Percentiles rank a stretch among this genome's conserved stretches.
Evolutionary conservation across 2,797 vertebrate genomes (phyloP).

Genomic region (Sebastes steindachneri): DNA sequence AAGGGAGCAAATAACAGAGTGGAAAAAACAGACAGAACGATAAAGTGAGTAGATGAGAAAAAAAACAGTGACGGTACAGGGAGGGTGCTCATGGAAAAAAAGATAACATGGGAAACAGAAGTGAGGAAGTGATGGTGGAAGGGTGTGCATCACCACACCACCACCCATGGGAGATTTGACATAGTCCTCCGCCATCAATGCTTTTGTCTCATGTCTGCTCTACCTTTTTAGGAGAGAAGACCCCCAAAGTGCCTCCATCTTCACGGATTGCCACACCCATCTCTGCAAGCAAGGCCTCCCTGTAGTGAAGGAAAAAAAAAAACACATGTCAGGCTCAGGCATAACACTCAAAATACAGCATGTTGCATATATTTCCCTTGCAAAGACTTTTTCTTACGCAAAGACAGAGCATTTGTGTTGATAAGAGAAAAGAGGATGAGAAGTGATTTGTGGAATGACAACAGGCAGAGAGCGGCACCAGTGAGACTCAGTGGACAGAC

Average conservation of each 20-base stretch:
- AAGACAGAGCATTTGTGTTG: background rate
- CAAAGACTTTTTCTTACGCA: background rate
- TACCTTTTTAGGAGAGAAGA: constrained; percentile 99
- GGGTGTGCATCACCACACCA: constrained; percentile 18
- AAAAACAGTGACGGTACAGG: background rate
- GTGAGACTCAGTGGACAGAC: constrained; percentile 26
- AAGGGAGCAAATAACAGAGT: constrained; percentile 57
- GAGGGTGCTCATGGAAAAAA: constrained; percentile 29
- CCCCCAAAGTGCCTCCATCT: constrained; percentile 97
- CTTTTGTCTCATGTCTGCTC: background rate
- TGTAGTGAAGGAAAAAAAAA: constrained; percentile 60
- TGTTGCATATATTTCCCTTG: background rate
- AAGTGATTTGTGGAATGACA: constrained; percentile 25
- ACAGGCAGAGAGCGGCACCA: constrained; percentile 45
- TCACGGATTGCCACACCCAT: constrained; percentile 99
- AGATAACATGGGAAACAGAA: constrained; percentile 23
- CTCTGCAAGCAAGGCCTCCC: constrained; percentile 96
- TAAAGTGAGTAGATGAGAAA: constrained; percentile 20
- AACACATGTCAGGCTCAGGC: background rate
- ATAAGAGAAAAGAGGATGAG: constrained; percentile 1
- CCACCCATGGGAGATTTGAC: background rate
- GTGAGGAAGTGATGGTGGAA: constrained; percentile 31
- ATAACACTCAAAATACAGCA: background rate
- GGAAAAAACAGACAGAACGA: constrained; percentile 51
- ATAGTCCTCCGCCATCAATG: background rate